Base-by-base conservation (phyloP, 1,140 invertebrate genomes). In the Hesperophylax magnus region DNA sequence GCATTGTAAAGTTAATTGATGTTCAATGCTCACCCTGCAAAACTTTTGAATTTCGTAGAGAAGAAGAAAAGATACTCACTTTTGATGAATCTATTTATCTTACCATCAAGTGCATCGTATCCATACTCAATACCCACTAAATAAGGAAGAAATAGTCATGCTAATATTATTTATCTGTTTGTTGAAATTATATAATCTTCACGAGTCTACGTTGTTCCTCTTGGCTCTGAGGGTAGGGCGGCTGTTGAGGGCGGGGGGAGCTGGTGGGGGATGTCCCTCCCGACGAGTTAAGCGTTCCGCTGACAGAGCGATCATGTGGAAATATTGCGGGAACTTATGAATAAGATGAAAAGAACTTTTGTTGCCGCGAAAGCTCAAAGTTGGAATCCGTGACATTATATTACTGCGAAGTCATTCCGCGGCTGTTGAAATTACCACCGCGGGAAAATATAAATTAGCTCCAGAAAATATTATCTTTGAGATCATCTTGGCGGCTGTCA, bases 311-410 rank as follows among this genome's bases (percentile, higher is more conserved):
- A 67, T 81, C 65, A 52, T 24, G 76, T 53, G 80, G 77, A 78
- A 81, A 61, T 56, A 52, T 63, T 63, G 74, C 58, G 76, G 63
- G 77, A 56, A 81, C 20, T 72, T 78, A 78, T 81, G 77, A 78
- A 81, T 78, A 75, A 56, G 17, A 56, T 78, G 77, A 78, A 81
- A 77, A 69, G 71, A 63, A 47, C 67, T 71, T 71, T 71, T 65
- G 61, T 65, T 52, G 67, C 24, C 58, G 58, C 11, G 63, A 27
- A n/a, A 34, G 63, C 63, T 67, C 63, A 67, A 67, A 67, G 63
- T 67, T n/a, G 63, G 63, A 67, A 67, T 67, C 63, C 63, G 63
- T 31, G 63, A 31, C 39, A 47, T 47, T 47, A 47, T 47, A 47
- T 47, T 47, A 47, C 8, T 47, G 39, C 39, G 63, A 9, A 31